Conservation (phyloP, 2,113 vertebrate species). For the Cephalopholis sonnerati region DNA sequence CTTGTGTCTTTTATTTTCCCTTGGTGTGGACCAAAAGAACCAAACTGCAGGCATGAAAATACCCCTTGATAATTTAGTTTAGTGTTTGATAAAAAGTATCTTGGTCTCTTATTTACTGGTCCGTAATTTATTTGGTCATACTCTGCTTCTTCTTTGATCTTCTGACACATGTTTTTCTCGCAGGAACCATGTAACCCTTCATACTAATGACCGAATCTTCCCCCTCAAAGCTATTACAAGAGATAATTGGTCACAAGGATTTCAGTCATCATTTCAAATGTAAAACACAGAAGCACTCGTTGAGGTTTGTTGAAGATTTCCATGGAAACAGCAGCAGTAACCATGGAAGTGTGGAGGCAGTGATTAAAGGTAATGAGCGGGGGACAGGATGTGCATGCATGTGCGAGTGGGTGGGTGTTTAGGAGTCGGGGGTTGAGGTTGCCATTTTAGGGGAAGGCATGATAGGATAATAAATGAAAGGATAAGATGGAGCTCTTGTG, state of each 20-base stretch:
- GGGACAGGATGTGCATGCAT: constrained; percentile 36
- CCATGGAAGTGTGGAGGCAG: constrained; percentile 71
- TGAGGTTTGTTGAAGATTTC: constrained; percentile 69
- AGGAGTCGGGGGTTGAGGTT: constrained; percentile 44
- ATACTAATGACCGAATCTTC: constrained; percentile 22
- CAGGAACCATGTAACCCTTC: neutral
- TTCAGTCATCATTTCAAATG: constrained; percentile 65
- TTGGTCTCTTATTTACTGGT: neutral
- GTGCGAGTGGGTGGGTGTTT: constrained; percentile 38
- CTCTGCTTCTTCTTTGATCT: neutral
- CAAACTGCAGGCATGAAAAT: neutral
- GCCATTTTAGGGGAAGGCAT: constrained; percentile 40
- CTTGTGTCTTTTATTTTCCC: neutral
- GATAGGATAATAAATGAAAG: constrained; percentile 38
- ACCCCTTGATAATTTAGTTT: neutral
- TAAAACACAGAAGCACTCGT: constrained; percentile 59
- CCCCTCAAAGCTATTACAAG: constrained; percentile 9
- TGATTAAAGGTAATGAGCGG: constrained; percentile 69
- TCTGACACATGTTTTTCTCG: neutral
- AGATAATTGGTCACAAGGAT: constrained; percentile 61
- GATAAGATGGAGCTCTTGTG: constrained; percentile 20
- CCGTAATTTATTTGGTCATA: neutral
- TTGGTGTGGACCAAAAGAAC: neutral
- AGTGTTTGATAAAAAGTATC: neutral
- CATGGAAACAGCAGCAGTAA: constrained; percentile 80